Evolutionary conservation across 2,797 vertebrate genomes (phyloP), one percentile per base, ranked within the genome.

Genomic region (Darevskia mixta): DNA sequence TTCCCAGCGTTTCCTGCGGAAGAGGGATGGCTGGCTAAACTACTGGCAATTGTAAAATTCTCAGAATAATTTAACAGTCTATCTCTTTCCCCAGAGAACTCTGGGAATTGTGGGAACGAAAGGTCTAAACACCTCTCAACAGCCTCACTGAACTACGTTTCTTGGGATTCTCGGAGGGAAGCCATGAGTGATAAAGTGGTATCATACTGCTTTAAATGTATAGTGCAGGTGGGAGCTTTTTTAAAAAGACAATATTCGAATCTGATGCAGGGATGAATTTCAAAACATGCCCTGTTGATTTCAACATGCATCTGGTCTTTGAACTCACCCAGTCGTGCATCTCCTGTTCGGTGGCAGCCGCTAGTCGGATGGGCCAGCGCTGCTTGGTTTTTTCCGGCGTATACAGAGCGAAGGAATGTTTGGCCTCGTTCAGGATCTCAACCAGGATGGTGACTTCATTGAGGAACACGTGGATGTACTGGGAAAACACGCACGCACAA

Each of bases 391-490:
- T 97, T 94, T 99, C 98, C 0, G 98, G 97, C 4, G 99, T 99
- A 91, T 99, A 99, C 91, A 99, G 95, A 58, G 98, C 98, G 86
- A 99, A 99, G 1, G 98, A 98, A 95, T 99, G 98, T 92, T 98
- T 99, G 95, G 97, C 96, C 73, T 99, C 98, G 2, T 97, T 98
- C 29, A 99, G 95, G 87, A 99, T 97, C 0, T 99, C 98, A 43
- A 99, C 99, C 93, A 99, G 95, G 79, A 98, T 98, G 13, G 98
- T 99, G 92, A 99, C 97, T 95, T 99, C 99, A 0, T 99, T 99
- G 90, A 99, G 97, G 92, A 99, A 99, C 85, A 98, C 95, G 0
- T 99, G 99, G n/a, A 99, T 96, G 94, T 99, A 99, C 99, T 99
- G 92, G 76, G 66, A 87, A 0, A 45, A 92, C 92, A 13, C 20